Percentiles rank a stretch among this genome's conserved stretches.
Evolutionary conservation across 1,140 invertebrate genomes (phyloP).

Genomic region (Pseudomyrmex flavicornis): DNA sequence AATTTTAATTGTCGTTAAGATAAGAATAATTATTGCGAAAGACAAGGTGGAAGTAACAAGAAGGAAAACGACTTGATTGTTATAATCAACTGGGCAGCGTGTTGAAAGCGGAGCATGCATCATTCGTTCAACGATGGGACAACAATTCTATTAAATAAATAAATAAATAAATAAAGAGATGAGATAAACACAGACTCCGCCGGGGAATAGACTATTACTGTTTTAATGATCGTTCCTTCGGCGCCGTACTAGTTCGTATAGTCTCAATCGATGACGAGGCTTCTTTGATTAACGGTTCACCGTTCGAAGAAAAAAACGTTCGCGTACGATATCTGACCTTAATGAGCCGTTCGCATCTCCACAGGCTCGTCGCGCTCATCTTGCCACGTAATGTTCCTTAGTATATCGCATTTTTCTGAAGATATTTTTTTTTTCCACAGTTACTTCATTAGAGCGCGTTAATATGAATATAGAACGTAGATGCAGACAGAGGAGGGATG

Average conservation of each 20-base stretch:
- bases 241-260: background rate
- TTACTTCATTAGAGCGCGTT: background rate
- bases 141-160: slow-evolving; percentile 59
- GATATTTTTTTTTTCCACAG: background rate
- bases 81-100: background rate
- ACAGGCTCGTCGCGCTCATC: background rate
- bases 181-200: slow-evolving; percentile 25
- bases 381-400: background rate
- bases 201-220: background rate
- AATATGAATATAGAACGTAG: background rate
- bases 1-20: too few species aligned
- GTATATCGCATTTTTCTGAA: background rate
- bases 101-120: too few species aligned
- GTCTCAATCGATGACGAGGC: slow-evolving; percentile 12
- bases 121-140: slow-evolving; percentile 50
- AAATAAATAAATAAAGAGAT: slow-evolving; percentile 57
- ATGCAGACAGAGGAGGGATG: background rate
- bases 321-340: slow-evolving; percentile 7
- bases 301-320: background rate
- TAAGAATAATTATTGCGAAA: too few species aligned
- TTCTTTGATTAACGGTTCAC: slow-evolving; percentile 46
- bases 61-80: background rate
- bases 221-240: slow-evolving; percentile 19
- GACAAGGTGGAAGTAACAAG: too few species aligned
- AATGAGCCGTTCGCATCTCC: slow-evolving; percentile 15